Conservation (phyloP, 2,113 vertebrate genomes). For the Pterocles gutturalis region DNA sequence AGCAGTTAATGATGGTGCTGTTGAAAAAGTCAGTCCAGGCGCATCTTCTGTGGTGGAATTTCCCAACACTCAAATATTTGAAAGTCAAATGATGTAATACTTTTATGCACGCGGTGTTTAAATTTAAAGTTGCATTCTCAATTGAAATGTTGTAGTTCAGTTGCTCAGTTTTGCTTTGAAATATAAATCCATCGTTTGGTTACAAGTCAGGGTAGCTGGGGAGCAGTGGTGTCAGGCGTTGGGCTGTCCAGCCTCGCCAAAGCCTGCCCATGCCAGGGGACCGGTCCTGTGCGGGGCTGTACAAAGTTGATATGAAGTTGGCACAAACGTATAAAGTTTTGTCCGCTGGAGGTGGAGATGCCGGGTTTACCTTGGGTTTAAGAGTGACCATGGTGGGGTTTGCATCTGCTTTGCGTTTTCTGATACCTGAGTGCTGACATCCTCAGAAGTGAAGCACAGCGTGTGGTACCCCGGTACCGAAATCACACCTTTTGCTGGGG, state of each 20-base stretch:
- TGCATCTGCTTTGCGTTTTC: background rate
- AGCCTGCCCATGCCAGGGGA: accelerated
- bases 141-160: slow-evolving; percentile 25
- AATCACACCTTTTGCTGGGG: background rate
- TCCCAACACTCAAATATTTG: slow-evolving; percentile 17
- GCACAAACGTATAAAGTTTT: background rate
- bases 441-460: background rate
- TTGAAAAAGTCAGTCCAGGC: background rate
- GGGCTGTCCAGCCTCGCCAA: background rate
- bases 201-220: background rate
- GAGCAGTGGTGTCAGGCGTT: accelerated
- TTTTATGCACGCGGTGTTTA: background rate
- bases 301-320: background rate
- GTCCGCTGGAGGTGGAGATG: background rate
- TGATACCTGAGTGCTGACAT: background rate
- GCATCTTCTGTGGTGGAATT: background rate
- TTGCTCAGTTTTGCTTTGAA: background rate
- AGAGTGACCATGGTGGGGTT: background rate
- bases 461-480: accelerated
- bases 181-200: background rate
- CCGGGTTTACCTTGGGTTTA: background rate
- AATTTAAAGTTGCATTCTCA: slow-evolving; percentile 27
- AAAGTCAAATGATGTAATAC: slow-evolving; percentile 12
- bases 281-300: accelerated
- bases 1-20: background rate